A percentile compares a stretch with the other conserved stretches of the same genome.
Conservation (phyloP, 2,888 invertebrate genomes). For the Yponomeuta sedellus region DNA sequence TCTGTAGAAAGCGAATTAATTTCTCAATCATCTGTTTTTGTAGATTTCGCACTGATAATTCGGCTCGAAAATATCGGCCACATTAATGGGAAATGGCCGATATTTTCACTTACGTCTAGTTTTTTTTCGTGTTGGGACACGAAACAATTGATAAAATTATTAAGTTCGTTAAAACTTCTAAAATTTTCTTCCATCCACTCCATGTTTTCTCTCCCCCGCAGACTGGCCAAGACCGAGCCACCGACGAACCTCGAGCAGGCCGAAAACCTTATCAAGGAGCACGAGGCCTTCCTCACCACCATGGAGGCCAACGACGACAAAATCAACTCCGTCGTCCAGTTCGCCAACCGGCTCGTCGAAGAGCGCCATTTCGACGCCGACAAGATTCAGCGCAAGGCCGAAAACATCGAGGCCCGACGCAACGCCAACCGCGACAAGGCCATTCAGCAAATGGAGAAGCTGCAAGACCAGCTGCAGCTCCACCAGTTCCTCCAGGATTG, state of each 20-base stretch:
- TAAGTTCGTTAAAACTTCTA: background rate
- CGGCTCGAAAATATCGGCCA: too few species aligned
- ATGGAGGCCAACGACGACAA: slow-evolving; percentile 99
- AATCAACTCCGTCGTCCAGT: slow-evolving; percentile 96
- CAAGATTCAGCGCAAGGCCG: slow-evolving; percentile 96
- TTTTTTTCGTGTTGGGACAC: too few species aligned
- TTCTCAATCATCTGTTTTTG: too few species aligned
- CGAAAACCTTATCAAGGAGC: slow-evolving; percentile 96
- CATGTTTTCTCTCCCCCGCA: slow-evolving; percentile 23
- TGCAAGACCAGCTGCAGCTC: slow-evolving; percentile 94
- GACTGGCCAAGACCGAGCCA: slow-evolving; percentile 95
- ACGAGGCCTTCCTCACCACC: slow-evolving; percentile 99
- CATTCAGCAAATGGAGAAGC: slow-evolving; percentile 91
- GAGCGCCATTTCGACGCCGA: slow-evolving; percentile 97
- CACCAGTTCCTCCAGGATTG: slow-evolving; percentile 98
- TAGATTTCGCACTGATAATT: too few species aligned
- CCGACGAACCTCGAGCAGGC: slow-evolving; percentile 97
- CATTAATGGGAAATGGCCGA: too few species aligned
- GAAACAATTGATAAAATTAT: too few species aligned
- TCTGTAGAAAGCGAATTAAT: too few species aligned
- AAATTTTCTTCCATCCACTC: background rate
- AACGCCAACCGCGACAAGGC: slow-evolving; percentile 94
- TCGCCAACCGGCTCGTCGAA: slow-evolving; percentile 92
- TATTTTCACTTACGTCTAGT: too few species aligned
- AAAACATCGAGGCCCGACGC: slow-evolving; percentile 93